Evolutionary conservation across 2,888 invertebrate species (phyloP).

Genomic region (Catonia carolina): DNA sequence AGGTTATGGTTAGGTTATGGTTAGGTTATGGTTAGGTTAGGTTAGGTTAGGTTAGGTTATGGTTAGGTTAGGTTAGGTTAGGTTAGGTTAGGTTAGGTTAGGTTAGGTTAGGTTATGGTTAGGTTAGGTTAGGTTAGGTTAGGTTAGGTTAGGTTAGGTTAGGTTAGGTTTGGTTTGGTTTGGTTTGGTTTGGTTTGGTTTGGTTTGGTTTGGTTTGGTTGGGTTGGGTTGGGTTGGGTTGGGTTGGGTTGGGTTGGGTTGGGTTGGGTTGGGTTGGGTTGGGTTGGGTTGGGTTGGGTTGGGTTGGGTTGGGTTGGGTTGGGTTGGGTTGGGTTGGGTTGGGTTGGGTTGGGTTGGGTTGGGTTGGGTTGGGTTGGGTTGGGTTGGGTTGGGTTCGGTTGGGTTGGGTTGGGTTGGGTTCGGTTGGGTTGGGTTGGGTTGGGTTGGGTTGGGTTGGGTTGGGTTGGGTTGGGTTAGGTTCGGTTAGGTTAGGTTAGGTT

Average conservation of each 20-base stretch:
- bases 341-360: conserved; percentile 18
- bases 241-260: neutral
- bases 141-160: conserved; percentile 16
- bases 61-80: conserved; percentile 31
- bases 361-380: conserved; percentile 16
- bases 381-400: conserved; percentile 7
- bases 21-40: too few relatives aligned
- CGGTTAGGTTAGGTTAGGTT: too few relatives aligned
- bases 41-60: too few relatives aligned
- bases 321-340: conserved; percentile 5
- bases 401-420: neutral
- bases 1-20: too few relatives aligned
- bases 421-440: neutral
- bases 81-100: conserved; percentile 28
- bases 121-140: conserved; percentile 25
- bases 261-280: neutral
- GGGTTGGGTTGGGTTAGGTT: too few relatives aligned
- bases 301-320: neutral
- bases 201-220: too few relatives aligned
- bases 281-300: too few relatives aligned
- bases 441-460: conserved; percentile 8
- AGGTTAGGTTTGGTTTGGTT: conserved; percentile 17
- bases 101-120: too few relatives aligned
- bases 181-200: conserved; percentile 15
- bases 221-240: too few relatives aligned